These are phyloP conservation scores for Eidolon dupreanum DNA, from an alignment of 2,797 vertebrate species.

Conservation along the genomic window DNA sequence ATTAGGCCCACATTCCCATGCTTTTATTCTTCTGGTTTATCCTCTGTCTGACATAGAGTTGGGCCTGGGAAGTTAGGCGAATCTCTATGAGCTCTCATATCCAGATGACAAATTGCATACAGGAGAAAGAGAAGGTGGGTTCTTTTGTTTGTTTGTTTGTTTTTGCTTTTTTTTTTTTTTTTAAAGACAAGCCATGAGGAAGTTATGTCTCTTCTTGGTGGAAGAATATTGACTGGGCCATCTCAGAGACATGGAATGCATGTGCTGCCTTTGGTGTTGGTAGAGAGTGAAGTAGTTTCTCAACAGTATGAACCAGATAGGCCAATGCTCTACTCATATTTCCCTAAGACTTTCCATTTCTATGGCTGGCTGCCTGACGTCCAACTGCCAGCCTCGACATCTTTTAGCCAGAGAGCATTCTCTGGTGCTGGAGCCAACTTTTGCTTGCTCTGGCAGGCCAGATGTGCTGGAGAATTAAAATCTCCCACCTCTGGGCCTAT, in stretches of 20 bases:
- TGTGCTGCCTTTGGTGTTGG: not conserved
- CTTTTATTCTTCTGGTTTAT: not conserved
- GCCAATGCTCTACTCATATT: not conserved
- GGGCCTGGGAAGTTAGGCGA: not conserved
- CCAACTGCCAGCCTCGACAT: not conserved
- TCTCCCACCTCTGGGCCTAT: not conserved
- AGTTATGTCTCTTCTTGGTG: not conserved
- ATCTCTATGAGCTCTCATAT: not conserved
- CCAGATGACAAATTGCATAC: not conserved
- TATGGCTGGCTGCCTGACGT: not conserved
- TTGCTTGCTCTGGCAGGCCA: not conserved
- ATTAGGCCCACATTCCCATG: not conserved
- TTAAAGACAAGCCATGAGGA: not conserved
- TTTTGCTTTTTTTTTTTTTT: not conserved
- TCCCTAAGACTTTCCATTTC: not conserved
- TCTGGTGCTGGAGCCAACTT: not conserved
- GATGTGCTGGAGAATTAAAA: not conserved
- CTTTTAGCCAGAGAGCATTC: not conserved
- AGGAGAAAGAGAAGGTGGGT: not conserved
- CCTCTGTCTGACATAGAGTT: not conserved
- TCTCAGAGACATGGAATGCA: not conserved
- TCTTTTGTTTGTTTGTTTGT: not conserved
- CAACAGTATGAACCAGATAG: not conserved
- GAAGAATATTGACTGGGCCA: not conserved
- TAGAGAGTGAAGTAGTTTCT: not conserved